Conservation (phyloP, 2,113 vertebrate species). For the Amazona vittata region DNA sequence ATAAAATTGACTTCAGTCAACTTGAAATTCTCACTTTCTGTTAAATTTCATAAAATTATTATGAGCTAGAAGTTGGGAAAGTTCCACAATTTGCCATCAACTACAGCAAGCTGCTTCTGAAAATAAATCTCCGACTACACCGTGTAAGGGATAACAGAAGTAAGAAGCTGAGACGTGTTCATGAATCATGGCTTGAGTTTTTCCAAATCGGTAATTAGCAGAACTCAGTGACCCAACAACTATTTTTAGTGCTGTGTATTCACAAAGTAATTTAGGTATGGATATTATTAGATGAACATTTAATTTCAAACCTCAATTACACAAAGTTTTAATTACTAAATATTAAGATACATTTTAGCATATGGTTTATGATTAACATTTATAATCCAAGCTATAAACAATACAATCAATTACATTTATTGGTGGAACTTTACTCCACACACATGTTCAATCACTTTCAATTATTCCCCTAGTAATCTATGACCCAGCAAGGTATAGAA, state of each 20-base stretch:
- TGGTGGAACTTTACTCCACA: constrained; percentile 25
- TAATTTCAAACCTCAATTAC: constrained; percentile 40
- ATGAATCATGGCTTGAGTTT: constrained; percentile 42
- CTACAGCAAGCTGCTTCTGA: constrained; percentile 50
- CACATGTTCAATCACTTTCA: constrained; percentile 38
- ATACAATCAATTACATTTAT: constrained; percentile 30
- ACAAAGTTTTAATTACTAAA: constrained; percentile 49
- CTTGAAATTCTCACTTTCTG: constrained; percentile 54
- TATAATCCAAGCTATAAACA: constrained; percentile 36
- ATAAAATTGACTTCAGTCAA: constrained; percentile 50
- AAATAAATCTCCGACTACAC: constrained; percentile 51
- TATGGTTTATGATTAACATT: neutral
- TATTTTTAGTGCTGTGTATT: constrained; percentile 21
- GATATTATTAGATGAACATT: neutral
- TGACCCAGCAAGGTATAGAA: neutral
- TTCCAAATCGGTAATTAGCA: constrained; percentile 44
- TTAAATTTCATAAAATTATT: constrained; percentile 58
- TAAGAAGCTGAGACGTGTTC: constrained; percentile 24
- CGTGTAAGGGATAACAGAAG: constrained; percentile 17
- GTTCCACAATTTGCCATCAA: constrained; percentile 36
- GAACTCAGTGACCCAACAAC: constrained; percentile 26
- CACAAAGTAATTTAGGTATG: constrained; percentile 25
- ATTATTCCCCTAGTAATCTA: neutral
- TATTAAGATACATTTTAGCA: constrained; percentile 16
- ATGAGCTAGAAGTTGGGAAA: constrained; percentile 14